Conservation (phyloP, 2,113 vertebrate genomes). For the Dunckerocampus dactyliophorus region DNA sequence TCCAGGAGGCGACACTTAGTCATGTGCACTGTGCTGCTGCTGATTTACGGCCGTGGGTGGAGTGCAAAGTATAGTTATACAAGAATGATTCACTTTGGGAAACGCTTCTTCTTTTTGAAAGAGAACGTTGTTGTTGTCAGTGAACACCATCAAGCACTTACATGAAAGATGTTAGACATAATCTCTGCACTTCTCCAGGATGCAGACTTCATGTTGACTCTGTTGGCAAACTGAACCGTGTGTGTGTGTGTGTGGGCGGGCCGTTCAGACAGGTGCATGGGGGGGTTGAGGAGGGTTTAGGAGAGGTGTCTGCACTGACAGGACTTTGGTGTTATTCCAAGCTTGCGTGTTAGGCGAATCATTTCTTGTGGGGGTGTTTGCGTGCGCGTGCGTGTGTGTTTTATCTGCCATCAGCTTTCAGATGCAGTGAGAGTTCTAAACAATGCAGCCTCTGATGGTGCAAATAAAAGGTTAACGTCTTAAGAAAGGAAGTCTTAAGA, state of each 20-base stretch:
- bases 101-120: neutral
- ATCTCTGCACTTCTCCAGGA: neutral
- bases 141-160: neutral
- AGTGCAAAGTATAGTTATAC: neutral
- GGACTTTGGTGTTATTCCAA: conserved; percentile 64
- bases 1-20: conserved; percentile 4
- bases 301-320: conserved; percentile 40
- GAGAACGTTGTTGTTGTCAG: neutral
- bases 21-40: neutral
- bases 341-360: conserved; percentile 20
- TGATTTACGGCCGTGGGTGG: conserved; percentile 4
- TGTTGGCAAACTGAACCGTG: conserved; percentile 44
- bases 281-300: no score
- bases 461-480: no score
- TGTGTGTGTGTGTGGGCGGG: no score
- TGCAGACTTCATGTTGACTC: conserved; percentile 34
- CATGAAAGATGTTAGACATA: neutral
- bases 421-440: neutral
- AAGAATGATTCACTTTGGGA: neutral
- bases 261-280: no score
- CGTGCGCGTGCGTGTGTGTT: conserved; percentile 24
- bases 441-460: no score
- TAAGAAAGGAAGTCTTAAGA: no score
- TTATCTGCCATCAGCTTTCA: neutral
- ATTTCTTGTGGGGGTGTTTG: conserved; percentile 36